Evolutionary conservation across 1,140 invertebrate species (phyloP).

Genomic region (fruit fly (Drosophila melanogaster)): DNA sequence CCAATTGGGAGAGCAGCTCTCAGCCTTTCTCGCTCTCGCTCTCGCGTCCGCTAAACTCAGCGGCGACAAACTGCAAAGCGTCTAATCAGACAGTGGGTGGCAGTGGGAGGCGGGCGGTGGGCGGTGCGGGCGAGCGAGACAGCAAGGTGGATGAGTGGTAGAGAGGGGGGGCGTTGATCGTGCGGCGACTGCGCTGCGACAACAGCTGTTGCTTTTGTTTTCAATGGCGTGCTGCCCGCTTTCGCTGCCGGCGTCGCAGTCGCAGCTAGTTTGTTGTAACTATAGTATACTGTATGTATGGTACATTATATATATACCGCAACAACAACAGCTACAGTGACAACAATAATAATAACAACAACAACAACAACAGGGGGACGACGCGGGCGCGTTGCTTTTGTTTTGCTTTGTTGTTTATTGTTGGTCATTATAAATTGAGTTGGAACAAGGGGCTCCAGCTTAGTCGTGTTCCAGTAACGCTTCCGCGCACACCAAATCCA

Average conservation of each 20-base stretch:
- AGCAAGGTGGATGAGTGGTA: background rate
- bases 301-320: slow-evolving; percentile 40
- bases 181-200: slow-evolving; percentile 31
- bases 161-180: slow-evolving; percentile 22
- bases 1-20: slow-evolving; percentile 18
- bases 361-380: background rate
- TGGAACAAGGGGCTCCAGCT: slow-evolving; percentile 74
- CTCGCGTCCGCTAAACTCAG: background rate
- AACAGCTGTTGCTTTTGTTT: slow-evolving; percentile 59
- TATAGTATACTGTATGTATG: slow-evolving; percentile 9
- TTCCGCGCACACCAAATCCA: slow-evolving; percentile 62
- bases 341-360: slow-evolving; percentile 3
- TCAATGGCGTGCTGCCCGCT: slow-evolving; percentile 36
- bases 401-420: slow-evolving; percentile 62
- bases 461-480: slow-evolving; percentile 84
- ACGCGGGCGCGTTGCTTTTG: slow-evolving; percentile 32
- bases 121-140: background rate
- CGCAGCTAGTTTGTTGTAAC: slow-evolving; percentile 67
- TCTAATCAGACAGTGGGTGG: slow-evolving; percentile 30
- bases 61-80: slow-evolving; percentile 33
- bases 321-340: slow-evolving; percentile 1
- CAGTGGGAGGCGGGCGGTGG: background rate
- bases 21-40: slow-evolving; percentile 1
- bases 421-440: slow-evolving; percentile 84
- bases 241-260: slow-evolving; percentile 24